Conservation (phyloP, 2,797 vertebrate genomes). For the Cirrhinus molitorella region DNA sequence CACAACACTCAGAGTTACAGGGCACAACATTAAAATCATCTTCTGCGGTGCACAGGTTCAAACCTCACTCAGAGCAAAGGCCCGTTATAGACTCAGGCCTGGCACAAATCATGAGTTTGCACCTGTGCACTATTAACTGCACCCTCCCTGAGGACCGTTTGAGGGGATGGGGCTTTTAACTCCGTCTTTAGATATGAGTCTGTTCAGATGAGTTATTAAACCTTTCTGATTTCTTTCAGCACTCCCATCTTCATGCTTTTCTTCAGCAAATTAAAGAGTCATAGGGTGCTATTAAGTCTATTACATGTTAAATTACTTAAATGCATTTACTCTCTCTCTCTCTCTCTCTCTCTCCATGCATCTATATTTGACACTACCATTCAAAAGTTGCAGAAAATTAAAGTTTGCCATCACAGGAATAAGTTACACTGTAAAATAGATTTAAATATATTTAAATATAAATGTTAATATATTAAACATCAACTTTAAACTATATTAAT, state of each 20-base stretch:
- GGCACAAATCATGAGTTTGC: slow-evolving; percentile 15
- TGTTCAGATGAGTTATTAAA: slow-evolving; percentile 32
- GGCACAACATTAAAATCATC: not conserved
- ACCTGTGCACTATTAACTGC: slow-evolving; percentile 9
- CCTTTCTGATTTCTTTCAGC: slow-evolving; percentile 11
- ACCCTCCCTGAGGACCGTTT: not conserved
- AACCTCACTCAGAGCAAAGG: not conserved
- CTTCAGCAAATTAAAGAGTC: slow-evolving; percentile 23
- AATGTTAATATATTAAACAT: not conserved
- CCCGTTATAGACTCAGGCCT: not conserved
- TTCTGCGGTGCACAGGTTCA: not conserved
- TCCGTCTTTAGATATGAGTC: slow-evolving; percentile 7
- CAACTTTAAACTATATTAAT: not conserved
- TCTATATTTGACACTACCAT: not conserved
- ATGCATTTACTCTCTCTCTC: not conserved
- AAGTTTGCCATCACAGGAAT: not conserved
- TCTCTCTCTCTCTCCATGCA: too few relatives aligned
- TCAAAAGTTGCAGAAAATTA: not conserved
- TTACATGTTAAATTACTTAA: not conserved
- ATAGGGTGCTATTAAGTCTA: slow-evolving; percentile 13
- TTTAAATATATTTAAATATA: not conserved
- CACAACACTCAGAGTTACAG: not conserved
- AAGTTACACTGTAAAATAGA: not conserved
- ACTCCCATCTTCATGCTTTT: slow-evolving; percentile 18
- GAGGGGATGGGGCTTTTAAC: not conserved